These are phyloP conservation scores for Caranx melampygus DNA, from an alignment of 2,113 vertebrate species.

Conservation along the genomic window DNA sequence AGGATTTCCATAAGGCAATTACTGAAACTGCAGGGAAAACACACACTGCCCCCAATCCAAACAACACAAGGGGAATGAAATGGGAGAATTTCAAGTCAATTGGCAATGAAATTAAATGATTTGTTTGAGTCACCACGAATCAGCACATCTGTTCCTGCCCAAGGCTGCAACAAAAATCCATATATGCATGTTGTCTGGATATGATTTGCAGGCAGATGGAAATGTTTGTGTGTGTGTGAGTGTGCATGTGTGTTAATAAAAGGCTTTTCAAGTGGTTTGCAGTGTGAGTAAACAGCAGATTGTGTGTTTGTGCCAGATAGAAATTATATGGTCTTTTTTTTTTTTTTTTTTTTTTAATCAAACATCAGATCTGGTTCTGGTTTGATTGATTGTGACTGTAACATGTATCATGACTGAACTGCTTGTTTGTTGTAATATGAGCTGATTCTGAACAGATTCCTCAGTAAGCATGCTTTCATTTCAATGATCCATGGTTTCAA, in stretches of 20 bases:
- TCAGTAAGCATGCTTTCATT: too few relatives aligned
- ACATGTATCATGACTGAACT: too few relatives aligned
- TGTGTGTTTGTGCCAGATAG: too few relatives aligned
- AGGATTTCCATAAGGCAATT: slow-evolving; percentile 38
- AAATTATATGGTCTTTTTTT: too few relatives aligned
- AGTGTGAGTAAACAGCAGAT: slow-evolving; percentile 43
- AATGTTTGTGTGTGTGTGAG: slow-evolving; percentile 27
- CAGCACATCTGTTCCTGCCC: slow-evolving; percentile 52
- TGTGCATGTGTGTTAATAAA: slow-evolving; percentile 42
- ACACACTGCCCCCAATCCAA: slow-evolving; percentile 30
- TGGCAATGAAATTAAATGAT: slow-evolving; percentile 53
- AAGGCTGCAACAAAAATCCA: slow-evolving; percentile 34
- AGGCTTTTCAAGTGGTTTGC: slow-evolving; percentile 53
- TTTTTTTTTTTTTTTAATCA: too few relatives aligned
- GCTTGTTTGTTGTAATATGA: too few relatives aligned
- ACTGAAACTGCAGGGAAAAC: slow-evolving; percentile 49
- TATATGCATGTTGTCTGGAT: slow-evolving; percentile 45
- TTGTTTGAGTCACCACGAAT: slow-evolving; percentile 49
- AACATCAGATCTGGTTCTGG: too few relatives aligned
- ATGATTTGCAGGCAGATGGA: slow-evolving; percentile 53
- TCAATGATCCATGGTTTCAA: too few relatives aligned
- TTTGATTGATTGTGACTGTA: not conserved
- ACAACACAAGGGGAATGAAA: slow-evolving; percentile 29
- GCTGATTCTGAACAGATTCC: too few relatives aligned
- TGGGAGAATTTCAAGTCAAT: slow-evolving; percentile 50